phyloP scores from a whole-genome alignment of 2,888 invertebrate genomes.

The Anaspis maculata region DNA sequence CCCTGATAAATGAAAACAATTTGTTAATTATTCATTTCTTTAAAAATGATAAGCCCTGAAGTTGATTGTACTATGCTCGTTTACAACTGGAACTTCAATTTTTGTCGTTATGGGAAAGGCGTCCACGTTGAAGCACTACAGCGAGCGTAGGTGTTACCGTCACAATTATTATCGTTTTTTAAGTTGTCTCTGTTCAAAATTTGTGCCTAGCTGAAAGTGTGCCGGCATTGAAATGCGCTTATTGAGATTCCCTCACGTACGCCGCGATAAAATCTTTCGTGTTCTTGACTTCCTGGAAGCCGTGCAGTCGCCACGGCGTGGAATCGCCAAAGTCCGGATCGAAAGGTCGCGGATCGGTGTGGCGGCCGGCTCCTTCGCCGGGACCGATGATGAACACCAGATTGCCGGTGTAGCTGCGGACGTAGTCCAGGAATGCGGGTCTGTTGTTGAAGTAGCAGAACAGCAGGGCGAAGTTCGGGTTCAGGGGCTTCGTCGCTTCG shows the following conservation, averaged over 20 bases:
- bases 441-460: conserved; percentile 79
- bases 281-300: conserved; percentile 50
- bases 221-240: too few species aligned
- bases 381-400: conserved; percentile 71
- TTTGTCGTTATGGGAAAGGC: too few species aligned
- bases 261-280: conserved; percentile 59
- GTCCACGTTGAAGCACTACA: too few species aligned
- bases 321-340: conserved; percentile 43
- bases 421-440: conserved; percentile 58
- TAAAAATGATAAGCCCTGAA: too few species aligned
- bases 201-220: too few species aligned
- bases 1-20: too few species aligned
- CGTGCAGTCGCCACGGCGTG: conserved; percentile 49
- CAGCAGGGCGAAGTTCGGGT: conserved; percentile 50
- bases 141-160: too few species aligned
- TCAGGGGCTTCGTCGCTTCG: conserved; percentile 13
- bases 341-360: conserved; percentile 66
- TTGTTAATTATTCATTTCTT: too few species aligned
- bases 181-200: too few species aligned
- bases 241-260: conserved; percentile 42
- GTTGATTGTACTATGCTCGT: too few species aligned
- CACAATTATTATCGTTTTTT: too few species aligned
- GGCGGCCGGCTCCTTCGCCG: conserved; percentile 50
- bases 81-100: too few species aligned
- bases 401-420: conserved; percentile 54